A percentile compares a stretch with the other conserved stretches of the same genome.
These are phyloP conservation scores for Numida meleagris DNA, from an alignment of 2,113 vertebrate species.

Conservation along the genomic window DNA sequence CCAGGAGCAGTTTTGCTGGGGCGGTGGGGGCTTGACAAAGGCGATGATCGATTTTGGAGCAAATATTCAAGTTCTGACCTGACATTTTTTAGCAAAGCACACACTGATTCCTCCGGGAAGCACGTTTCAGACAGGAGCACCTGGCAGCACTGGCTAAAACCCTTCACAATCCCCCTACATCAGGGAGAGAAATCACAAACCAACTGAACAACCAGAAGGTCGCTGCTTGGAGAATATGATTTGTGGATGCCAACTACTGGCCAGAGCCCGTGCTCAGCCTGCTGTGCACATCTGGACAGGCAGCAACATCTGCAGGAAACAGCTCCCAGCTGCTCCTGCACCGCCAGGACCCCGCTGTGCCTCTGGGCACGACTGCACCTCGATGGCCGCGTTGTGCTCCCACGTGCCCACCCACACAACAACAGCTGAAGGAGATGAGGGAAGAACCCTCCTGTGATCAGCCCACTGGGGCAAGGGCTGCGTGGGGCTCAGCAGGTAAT, in stretches of 20 bases:
- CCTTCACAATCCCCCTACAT: neutral
- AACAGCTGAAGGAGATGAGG: neutral
- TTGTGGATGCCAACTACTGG: neutral
- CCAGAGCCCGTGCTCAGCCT: neutral
- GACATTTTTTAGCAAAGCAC: neutral
- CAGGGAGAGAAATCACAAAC: neutral
- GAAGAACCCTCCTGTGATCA: neutral
- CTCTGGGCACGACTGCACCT: neutral
- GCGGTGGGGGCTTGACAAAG: neutral
- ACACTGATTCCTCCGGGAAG: neutral
- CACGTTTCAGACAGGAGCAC: neutral
- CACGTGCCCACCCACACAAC: neutral
- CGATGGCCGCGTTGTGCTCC: neutral
- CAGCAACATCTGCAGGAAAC: constrained; percentile 30
- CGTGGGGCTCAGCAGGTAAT: neutral
- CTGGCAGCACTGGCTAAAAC: rapidly evolving
- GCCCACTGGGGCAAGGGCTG: too few species aligned
- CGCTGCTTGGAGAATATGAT: neutral
- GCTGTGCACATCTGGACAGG: neutral
- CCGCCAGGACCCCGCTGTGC: neutral
- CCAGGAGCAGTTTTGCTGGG: neutral
- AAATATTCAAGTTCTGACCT: neutral
- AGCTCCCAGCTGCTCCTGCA: rapidly evolving
- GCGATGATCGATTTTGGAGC: neutral
- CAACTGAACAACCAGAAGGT: rapidly evolving